Percentiles rank a stretch among this genome's conserved stretches.
Evolutionary conservation across 2,888 invertebrate genomes (phyloP).

Genomic region (Aphrophora alni): DNA sequence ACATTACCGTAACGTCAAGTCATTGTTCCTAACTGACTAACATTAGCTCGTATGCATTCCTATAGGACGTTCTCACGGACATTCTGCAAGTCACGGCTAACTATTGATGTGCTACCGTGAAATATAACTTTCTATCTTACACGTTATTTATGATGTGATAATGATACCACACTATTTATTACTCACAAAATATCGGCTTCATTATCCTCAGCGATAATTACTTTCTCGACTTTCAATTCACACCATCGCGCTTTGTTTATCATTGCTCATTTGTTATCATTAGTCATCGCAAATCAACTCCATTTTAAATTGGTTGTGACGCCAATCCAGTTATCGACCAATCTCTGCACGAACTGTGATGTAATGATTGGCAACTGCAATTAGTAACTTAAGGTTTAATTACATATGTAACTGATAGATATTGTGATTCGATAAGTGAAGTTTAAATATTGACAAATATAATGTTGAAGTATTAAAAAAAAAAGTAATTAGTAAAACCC

Average conservation of each 20-base stretch:
- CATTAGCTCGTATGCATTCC: background rate
- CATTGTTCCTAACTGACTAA: background rate
- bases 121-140: constrained; percentile 2
- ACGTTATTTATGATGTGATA: constrained; percentile 9
- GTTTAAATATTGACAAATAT: no score
- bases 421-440: no score
- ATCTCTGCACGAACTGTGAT: background rate
- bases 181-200: constrained; percentile 2
- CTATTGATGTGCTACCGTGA: constrained; percentile 6
- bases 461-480: no score
- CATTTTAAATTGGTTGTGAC: background rate
- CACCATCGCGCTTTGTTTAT: background rate
- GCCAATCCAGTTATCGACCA: background rate
- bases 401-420: no score
- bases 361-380: background rate
- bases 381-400: background rate
- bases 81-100: background rate
- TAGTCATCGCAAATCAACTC: background rate
- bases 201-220: background rate
- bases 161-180: background rate
- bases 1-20: background rate
- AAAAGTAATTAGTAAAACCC: no score
- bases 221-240: constrained; percentile 2
- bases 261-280: background rate
- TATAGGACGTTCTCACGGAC: background rate